A percentile compares a stretch with the other conserved stretches of the same genome.
phyloP scores from a whole-genome alignment of 2,797 vertebrate genomes.

The Myioborus melanocephalus region DNA sequence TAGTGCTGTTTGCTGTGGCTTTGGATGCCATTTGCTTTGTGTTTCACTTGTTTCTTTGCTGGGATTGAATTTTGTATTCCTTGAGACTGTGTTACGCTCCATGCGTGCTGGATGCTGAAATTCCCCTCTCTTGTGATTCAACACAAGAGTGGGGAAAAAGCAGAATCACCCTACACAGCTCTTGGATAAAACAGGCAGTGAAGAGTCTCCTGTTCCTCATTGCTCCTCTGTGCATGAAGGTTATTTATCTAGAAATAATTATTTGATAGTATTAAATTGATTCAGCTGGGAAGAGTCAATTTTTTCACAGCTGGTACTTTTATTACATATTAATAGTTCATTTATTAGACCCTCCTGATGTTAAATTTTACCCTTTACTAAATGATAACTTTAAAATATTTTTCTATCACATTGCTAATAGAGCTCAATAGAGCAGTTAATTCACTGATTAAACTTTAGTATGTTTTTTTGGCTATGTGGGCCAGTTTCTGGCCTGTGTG shows the following conservation, averaged over 20 bases:
- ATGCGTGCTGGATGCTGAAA: not conserved
- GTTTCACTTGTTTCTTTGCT: not conserved
- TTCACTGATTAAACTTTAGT: not conserved
- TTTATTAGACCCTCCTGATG: not conserved
- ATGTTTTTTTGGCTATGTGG: not conserved
- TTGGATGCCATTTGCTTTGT: not conserved
- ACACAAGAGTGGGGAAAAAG: not conserved
- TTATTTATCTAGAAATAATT: not conserved
- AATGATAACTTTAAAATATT: not conserved
- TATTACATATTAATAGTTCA: not conserved
- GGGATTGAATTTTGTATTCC: not conserved
- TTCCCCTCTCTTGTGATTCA: not conserved
- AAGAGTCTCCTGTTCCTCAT: rapidly evolving
- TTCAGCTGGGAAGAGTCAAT: not conserved
- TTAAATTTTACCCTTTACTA: not conserved
- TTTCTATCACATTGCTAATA: not conserved
- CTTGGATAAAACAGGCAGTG: not conserved
- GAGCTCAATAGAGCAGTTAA: not conserved
- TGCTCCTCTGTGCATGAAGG: not conserved
- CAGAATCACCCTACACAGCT: not conserved
- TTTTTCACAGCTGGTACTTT: not conserved
- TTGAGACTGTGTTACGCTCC: not conserved
- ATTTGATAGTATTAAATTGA: not conserved
- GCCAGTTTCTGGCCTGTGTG: not conserved
- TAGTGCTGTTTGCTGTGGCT: not conserved